A percentile compares a stretch with the other conserved stretches of the same genome.
Evolutionary conservation across 2,888 invertebrate genomes (phyloP).

Genomic region (Limnephilus rhombicus): DNA sequence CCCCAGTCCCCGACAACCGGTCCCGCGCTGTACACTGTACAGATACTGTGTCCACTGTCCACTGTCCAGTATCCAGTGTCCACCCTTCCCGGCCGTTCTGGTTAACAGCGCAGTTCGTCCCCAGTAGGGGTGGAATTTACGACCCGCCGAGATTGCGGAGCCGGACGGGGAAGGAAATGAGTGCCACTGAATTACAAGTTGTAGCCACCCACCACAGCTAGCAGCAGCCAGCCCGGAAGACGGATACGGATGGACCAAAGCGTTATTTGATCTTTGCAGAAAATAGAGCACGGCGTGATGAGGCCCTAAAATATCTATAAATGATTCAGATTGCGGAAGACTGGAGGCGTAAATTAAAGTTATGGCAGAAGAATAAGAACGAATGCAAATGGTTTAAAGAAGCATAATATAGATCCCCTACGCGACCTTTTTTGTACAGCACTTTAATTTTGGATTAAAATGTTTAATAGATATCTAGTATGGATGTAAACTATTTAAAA

Average conservation of each 20-base stretch:
- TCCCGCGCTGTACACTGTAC: background rate
- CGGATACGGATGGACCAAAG: conserved; percentile 23
- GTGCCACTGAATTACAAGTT: conserved; percentile 4
- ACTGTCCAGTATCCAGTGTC: background rate
- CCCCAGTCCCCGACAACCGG: background rate
- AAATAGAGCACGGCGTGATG: conserved; percentile 23
- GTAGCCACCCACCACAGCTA: background rate
- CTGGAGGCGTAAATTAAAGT: background rate
- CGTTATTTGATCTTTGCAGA: conserved; percentile 21
- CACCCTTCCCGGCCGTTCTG: conserved; percentile 14
- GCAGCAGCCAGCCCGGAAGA: conserved; percentile 33
- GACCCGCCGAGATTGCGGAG: conserved; percentile 19
- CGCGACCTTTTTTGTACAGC: too few species aligned
- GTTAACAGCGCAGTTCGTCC: conserved; percentile 18
- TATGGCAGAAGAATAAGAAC: background rate
- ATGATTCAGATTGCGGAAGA: background rate
- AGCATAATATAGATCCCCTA: too few species aligned
- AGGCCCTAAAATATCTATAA: background rate
- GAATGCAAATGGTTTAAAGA: background rate
- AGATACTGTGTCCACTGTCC: background rate
- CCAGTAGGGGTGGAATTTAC: conserved; percentile 33
- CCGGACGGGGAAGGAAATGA: conserved; percentile 36
- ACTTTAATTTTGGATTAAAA: too few species aligned
- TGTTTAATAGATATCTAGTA: too few species aligned
- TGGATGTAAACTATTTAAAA: too few species aligned